phyloP scores from a whole-genome alignment of 2,888 invertebrate species.

The Drymonia ruficornis region DNA sequence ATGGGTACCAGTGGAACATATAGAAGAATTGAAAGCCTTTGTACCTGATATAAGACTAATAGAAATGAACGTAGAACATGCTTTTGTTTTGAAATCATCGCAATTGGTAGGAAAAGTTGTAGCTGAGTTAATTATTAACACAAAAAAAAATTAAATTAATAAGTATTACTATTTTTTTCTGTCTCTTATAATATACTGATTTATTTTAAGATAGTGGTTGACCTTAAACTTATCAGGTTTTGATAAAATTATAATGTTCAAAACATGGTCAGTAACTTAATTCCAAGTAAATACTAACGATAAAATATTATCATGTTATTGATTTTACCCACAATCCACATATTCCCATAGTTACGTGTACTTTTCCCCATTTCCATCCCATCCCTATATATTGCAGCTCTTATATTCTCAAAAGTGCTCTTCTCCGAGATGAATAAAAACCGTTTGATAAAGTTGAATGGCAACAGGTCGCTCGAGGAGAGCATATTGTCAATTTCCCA shows the following conservation, averaged over 20 bases:
- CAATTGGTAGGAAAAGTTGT: constrained; percentile 14
- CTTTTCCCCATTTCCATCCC: not conserved
- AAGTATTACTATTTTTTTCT: not conserved
- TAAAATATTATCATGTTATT: no score
- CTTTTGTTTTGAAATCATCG: constrained; percentile 25
- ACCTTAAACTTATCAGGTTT: no score
- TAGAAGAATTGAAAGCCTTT: constrained; percentile 22
- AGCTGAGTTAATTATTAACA: not conserved
- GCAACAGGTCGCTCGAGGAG: constrained; percentile 61
- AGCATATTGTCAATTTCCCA: constrained; percentile 65
- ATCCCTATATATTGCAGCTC: not conserved
- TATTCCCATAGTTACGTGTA: not conserved
- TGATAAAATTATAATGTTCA: no score
- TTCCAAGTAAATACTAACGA: no score
- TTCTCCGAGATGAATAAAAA: constrained; percentile 34
- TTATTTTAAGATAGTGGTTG: no score
- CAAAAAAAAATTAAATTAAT: not conserved
- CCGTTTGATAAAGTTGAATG: constrained; percentile 44
- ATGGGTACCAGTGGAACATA: constrained; percentile 30
- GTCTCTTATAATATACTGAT: no score
- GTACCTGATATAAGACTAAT: constrained; percentile 6
- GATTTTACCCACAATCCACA: no score
- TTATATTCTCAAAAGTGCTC: not conserved
- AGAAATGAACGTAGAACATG: constrained; percentile 9
- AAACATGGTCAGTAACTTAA: no score